Conservation (phyloP, 23 tunicate genomes). For the Botrylloides violaceus region DNA sequence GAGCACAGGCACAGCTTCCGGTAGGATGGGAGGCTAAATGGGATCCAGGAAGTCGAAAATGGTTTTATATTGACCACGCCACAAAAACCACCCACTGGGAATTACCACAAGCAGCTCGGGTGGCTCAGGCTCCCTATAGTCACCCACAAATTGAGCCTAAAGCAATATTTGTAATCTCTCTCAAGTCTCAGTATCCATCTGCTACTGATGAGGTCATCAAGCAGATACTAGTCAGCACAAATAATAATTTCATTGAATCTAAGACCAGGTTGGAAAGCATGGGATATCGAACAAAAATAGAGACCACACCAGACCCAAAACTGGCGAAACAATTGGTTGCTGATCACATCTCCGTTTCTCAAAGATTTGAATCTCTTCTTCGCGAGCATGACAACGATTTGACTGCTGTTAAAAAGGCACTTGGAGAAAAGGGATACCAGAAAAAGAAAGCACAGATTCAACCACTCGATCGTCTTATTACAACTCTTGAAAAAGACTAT, state of each 20-base stretch:
- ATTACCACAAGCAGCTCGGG: conserved; percentile 25
- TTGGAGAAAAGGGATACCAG: background rate
- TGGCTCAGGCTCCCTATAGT: background rate
- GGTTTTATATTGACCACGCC: conserved; percentile 74
- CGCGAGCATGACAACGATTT: background rate
- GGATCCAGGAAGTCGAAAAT: conserved; percentile 49
- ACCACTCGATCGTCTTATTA: background rate
- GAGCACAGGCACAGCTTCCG: conserved; percentile 28
- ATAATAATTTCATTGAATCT: background rate
- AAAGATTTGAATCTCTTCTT: background rate
- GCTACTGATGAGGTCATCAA: conserved; percentile 13
- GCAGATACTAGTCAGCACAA: background rate
- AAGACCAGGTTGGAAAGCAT: background rate
- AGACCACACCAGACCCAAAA: background rate
- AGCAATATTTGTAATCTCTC: background rate
- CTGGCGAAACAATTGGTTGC: background rate
- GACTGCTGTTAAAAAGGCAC: background rate
- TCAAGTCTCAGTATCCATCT: conserved; percentile 6
- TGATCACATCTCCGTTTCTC: background rate
- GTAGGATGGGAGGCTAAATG: conserved; percentile 94
- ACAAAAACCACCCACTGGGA: conserved; percentile 91
- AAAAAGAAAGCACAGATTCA: background rate
- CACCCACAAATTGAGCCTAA: background rate
- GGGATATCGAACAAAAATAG: background rate
- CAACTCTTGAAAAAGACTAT: background rate